Evolutionary conservation across 2,113 vertebrate genomes (phyloP).

Genomic region (Osmerus mordax): DNA sequence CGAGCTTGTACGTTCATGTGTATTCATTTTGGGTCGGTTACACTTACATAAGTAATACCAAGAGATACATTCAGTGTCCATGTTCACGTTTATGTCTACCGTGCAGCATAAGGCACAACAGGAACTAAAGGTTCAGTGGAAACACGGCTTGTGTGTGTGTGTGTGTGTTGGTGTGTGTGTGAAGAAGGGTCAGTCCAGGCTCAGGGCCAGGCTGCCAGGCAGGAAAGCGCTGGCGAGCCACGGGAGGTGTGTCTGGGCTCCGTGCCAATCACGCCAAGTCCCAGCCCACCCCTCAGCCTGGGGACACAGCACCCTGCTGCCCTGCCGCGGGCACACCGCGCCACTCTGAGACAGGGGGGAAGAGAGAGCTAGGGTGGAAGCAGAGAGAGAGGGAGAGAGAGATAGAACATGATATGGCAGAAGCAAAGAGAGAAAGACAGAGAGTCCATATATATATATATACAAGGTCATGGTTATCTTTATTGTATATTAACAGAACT

Average conservation of each 20-base stretch:
- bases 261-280: slow-evolving; percentile 46
- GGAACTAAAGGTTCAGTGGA: too few species aligned
- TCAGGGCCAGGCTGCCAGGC: slow-evolving; percentile 51
- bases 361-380: slow-evolving; percentile 34
- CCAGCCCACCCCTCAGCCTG: slow-evolving; percentile 21
- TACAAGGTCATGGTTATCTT: too few species aligned
- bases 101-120: too few species aligned
- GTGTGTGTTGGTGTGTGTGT: slow-evolving; percentile 11
- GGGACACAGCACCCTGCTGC: slow-evolving; percentile 4
- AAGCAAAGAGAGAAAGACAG: slow-evolving; percentile 11
- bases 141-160: slow-evolving; percentile 12
- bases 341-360: slow-evolving; percentile 30
- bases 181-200: slow-evolving; percentile 52
- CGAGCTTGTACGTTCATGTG: too few species aligned
- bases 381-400: slow-evolving; percentile 17
- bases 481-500: too few species aligned
- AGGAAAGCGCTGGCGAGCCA: slow-evolving; percentile 56
- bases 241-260: slow-evolving; percentile 55
- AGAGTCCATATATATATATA: neutral
- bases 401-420: slow-evolving; percentile 3
- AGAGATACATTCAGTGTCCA: too few species aligned
- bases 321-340: slow-evolving; percentile 36
- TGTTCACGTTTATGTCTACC: too few species aligned
- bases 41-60: too few species aligned
- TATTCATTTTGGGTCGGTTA: too few species aligned